phyloP scores from a whole-genome alignment of 2,888 invertebrate species.

The Deilephila porcellus region DNA sequence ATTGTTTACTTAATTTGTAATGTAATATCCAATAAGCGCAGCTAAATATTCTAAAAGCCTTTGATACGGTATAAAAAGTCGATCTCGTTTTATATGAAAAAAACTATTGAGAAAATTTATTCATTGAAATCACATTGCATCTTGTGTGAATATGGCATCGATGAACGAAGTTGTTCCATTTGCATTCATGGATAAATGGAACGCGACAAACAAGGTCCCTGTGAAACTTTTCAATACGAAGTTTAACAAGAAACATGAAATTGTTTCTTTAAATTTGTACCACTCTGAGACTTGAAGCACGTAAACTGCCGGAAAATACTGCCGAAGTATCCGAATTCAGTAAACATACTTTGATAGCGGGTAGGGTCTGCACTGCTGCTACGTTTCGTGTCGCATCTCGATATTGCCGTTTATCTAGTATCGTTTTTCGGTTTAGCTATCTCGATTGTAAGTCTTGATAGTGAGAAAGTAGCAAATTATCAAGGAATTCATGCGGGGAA shows the following conservation, averaged over 20 bases:
- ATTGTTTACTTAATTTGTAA: too few species aligned
- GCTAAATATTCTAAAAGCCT: too few species aligned
- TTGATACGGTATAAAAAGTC: background rate
- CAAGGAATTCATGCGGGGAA: too few species aligned
- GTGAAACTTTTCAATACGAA: slow-evolving; percentile 22
- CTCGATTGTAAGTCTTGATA: too few species aligned
- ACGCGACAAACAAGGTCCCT: background rate
- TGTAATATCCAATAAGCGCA: too few species aligned
- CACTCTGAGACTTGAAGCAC: slow-evolving; percentile 33
- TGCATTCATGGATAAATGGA: background rate
- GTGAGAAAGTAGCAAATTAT: too few species aligned
- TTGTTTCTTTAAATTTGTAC: slow-evolving; percentile 33
- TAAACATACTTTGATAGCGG: slow-evolving; percentile 13
- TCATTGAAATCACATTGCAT: background rate
- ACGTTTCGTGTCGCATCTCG: background rate
- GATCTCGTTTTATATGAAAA: background rate
- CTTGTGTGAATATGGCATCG: background rate
- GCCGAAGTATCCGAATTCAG: slow-evolving; percentile 39
- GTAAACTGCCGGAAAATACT: slow-evolving; percentile 38
- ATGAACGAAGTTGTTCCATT: background rate
- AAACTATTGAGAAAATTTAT: background rate
- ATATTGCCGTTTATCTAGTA: too few species aligned
- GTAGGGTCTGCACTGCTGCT: slow-evolving; percentile 37
- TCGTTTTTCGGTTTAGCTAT: too few species aligned
- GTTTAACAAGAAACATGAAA: slow-evolving; percentile 28